Percentiles rank a stretch among this genome's conserved stretches.
phyloP scores from a whole-genome alignment of 1,140 invertebrate species.

The Magallana ariakensis region DNA sequence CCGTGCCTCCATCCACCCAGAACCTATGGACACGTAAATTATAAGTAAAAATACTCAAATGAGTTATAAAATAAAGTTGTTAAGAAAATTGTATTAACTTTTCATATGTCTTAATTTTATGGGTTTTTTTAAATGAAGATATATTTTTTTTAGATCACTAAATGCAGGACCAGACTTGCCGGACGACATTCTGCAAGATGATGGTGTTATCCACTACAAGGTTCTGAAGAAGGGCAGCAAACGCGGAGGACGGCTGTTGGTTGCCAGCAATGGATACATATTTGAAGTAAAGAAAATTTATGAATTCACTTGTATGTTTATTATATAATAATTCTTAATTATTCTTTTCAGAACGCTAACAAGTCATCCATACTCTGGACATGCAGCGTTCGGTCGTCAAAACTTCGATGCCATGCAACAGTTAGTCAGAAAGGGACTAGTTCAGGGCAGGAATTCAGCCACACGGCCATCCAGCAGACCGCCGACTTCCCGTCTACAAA shows the following conservation, averaged over 20 bases:
- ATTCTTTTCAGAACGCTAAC: conserved; percentile 36
- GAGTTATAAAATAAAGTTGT: background rate
- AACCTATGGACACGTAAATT: conserved; percentile 44
- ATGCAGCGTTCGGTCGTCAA: conserved; percentile 38
- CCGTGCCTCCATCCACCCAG: background rate
- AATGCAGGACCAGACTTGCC: conserved; percentile 43
- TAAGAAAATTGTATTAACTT: background rate
- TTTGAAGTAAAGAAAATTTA: background rate
- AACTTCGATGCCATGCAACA: conserved; percentile 39
- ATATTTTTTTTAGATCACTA: conserved; percentile 45
- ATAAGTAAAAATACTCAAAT: background rate
- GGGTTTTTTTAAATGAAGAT: no score
- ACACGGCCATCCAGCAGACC: conserved; percentile 36
- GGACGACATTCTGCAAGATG: conserved; percentile 31
- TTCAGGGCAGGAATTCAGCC: conserved; percentile 34
- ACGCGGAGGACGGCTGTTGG: conserved; percentile 40
- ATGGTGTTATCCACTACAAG: conserved; percentile 15
- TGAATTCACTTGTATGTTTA: background rate
- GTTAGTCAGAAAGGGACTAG: conserved; percentile 13
- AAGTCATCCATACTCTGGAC: conserved; percentile 46
- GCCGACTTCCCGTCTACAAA: background rate
- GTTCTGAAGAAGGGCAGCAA: conserved; percentile 44
- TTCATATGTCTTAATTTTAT: no score
- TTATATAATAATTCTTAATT: background rate
- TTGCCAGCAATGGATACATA: background rate